Percentiles rank a stretch among this genome's conserved stretches.
Conservation (phyloP, 1,140 invertebrate species). For the Drosophila hydei region DNA sequence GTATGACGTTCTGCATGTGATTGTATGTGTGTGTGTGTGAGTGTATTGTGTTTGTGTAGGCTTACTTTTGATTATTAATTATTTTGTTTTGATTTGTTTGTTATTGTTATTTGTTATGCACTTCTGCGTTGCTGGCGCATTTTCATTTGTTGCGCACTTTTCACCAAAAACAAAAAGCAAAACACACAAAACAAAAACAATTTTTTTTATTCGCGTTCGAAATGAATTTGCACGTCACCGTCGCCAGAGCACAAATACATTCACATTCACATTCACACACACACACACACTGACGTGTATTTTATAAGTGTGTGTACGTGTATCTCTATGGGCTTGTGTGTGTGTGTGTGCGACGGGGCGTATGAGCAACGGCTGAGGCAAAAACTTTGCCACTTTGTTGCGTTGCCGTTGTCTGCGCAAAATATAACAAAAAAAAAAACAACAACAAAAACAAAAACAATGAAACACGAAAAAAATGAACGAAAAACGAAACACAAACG, state of each 20-base stretch:
- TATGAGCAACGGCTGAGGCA: slow-evolving; percentile 73
- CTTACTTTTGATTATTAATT: slow-evolving; percentile 70
- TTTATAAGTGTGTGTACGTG: slow-evolving; percentile 30
- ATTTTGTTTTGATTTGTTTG: slow-evolving; percentile 39
- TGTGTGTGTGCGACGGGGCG: slow-evolving; percentile 62
- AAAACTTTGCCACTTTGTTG: slow-evolving; percentile 76
- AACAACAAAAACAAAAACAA: slow-evolving; percentile 24
- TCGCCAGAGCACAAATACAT: slow-evolving; percentile 29
- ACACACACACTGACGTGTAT: neutral
- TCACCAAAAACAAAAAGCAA: slow-evolving; percentile 44
- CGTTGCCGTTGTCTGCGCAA: slow-evolving; percentile 49
- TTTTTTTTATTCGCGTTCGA: slow-evolving; percentile 36
- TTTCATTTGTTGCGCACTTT: slow-evolving; percentile 52
- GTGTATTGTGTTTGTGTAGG: slow-evolving; percentile 35
- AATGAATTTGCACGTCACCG: slow-evolving; percentile 45
- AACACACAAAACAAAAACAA: slow-evolving; percentile 41
- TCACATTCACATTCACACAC: neutral
- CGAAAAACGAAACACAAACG: slow-evolving; percentile 25
- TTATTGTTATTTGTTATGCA: slow-evolving; percentile 20
- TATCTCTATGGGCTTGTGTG: slow-evolving; percentile 22
- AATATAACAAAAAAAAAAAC: slow-evolving; percentile 29
- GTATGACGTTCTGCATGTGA: slow-evolving; percentile 17
- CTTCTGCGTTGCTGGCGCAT: slow-evolving; percentile 23
- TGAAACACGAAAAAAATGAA: slow-evolving; percentile 24
- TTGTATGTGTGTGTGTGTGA: slow-evolving; percentile 33